Evolutionary conservation across 2,113 vertebrate genomes (phyloP).

Genomic region (Thunnus thynnus): DNA sequence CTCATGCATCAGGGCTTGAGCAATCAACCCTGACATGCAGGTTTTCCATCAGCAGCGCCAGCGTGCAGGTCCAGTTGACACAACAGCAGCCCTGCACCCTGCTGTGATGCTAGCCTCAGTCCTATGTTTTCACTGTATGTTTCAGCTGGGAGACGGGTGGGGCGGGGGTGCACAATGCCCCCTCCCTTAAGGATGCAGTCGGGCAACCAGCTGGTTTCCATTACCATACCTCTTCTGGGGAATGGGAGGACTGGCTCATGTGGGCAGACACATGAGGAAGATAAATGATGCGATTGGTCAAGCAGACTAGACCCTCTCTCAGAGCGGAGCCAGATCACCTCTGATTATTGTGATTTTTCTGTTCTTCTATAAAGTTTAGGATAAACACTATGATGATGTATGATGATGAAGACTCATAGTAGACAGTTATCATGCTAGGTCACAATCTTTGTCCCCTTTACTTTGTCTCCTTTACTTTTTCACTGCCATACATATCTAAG

Average conservation of each 20-base stretch:
- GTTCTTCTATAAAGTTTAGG: conserved; percentile 38
- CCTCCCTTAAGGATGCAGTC: conserved; percentile 59
- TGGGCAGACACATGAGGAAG: conserved; percentile 77
- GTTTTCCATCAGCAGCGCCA: conserved; percentile 74
- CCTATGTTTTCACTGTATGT: conserved; percentile 65
- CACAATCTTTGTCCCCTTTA: conserved; percentile 51
- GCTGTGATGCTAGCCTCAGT: conserved; percentile 50
- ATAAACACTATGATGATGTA: conserved; percentile 34
- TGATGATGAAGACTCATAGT: conserved; percentile 34
- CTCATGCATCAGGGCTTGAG: conserved; percentile 53
- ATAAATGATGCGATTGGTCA: conserved; percentile 74
- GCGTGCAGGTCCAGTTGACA: conserved; percentile 64
- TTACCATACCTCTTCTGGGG: conserved; percentile 81
- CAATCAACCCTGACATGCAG: conserved; percentile 65
- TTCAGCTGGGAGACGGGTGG: conserved; percentile 40
- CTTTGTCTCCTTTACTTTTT: conserved; percentile 47
- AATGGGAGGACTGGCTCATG: conserved; percentile 73
- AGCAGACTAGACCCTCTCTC: conserved; percentile 50
- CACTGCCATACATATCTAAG: conserved; percentile 29
- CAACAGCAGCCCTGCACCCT: conserved; percentile 66
- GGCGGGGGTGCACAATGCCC: conserved; percentile 1
- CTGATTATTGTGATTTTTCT: conserved; percentile 73
- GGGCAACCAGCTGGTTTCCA: conserved; percentile 83
- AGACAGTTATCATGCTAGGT: conserved; percentile 32
- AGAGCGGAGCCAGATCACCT: conserved; percentile 57